These are phyloP conservation scores for Vespertilio murinus DNA, from an alignment of 2,797 vertebrate genomes.

Conservation along the genomic window DNA sequence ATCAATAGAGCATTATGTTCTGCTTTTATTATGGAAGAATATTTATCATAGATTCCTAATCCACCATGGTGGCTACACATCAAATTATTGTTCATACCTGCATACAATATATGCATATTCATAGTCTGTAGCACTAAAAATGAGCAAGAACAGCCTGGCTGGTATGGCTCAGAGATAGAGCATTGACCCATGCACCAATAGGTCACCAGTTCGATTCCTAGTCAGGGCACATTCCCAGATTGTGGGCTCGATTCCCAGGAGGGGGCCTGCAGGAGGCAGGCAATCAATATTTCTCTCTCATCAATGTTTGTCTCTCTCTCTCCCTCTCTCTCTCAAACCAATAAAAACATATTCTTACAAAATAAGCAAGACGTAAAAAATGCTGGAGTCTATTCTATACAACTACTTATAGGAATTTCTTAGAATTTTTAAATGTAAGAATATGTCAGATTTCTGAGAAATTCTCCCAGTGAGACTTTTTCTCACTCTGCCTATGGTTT, in stretches of 20 bases:
- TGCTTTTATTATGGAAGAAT: background rate
- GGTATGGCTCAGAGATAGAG: too few relatives aligned
- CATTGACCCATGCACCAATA: too few relatives aligned
- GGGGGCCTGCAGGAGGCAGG: too few relatives aligned
- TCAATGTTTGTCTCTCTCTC: too few relatives aligned
- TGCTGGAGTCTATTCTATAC: background rate
- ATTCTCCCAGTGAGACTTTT: background rate
- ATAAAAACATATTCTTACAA: too few relatives aligned
- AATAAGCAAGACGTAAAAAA: background rate
- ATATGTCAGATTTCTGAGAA: background rate
- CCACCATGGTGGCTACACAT: background rate
- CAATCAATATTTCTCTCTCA: too few relatives aligned
- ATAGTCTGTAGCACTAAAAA: background rate
- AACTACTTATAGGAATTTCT: background rate
- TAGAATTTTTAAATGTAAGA: constrained; percentile 16
- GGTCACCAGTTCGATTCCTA: too few relatives aligned
- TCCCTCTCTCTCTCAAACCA: too few relatives aligned
- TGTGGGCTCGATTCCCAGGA: too few relatives aligned
- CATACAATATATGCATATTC: background rate
- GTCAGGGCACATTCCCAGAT: too few relatives aligned
- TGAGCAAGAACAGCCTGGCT: background rate
- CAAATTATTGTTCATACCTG: background rate
- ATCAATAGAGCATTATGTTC: background rate
- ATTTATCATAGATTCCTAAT: background rate
- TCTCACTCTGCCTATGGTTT: background rate